Base-by-base conservation (phyloP, 2,888 invertebrate genomes). In the Lochmaea crataegi region DNA sequence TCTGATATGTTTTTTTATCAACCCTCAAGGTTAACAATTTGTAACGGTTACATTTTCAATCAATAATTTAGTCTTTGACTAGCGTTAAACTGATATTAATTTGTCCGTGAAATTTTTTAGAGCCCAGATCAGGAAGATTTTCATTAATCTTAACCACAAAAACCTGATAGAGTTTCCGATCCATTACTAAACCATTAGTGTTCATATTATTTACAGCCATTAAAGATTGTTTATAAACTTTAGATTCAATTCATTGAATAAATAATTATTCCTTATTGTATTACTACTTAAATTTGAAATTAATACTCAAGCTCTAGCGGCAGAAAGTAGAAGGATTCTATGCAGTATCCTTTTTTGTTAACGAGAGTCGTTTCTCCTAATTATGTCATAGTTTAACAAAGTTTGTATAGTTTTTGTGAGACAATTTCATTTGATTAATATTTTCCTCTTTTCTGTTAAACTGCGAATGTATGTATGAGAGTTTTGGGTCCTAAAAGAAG, bases 71-170 rank as follows among this genome's bases (percentile, higher is more conserved):
- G 48, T n/a, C n/a, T 7, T 48, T 7, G n/a, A 48, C n/a, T n/a
- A 48, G 48, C 48, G 6, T n/a, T n/a, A n/a, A 48, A 48, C n/a
- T 48, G 48, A n/a, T 48, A n/a, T n/a, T 48, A 48, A 48, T 48
- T 48, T 48, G 48, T 48, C 48, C n/a, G 48, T 45, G 48, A 48
- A 48, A n/a, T 6, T 48, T 48, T 7, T 48, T 48, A 7, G 5
- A 48, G 14, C 48, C 48, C 6, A 48, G 6, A 48, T 11, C n/a
- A 48, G 6, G 6, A 14, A 45, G 32, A 48, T 14, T 48, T 48
- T 14, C 48, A 48, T 48, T 7, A 48, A 48, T 48, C 48, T 45
- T 45, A 45, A 12, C 45, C 45, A 11, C 14, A 45, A 45, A 45
- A 45, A 45, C 12, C 45, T n/a, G 14, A 7, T 14, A 48, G n/a